Percentiles rank a stretch among this genome's conserved stretches.
phyloP scores from a whole-genome alignment of 1,140 invertebrate genomes.

The Drosophila elegans region DNA sequence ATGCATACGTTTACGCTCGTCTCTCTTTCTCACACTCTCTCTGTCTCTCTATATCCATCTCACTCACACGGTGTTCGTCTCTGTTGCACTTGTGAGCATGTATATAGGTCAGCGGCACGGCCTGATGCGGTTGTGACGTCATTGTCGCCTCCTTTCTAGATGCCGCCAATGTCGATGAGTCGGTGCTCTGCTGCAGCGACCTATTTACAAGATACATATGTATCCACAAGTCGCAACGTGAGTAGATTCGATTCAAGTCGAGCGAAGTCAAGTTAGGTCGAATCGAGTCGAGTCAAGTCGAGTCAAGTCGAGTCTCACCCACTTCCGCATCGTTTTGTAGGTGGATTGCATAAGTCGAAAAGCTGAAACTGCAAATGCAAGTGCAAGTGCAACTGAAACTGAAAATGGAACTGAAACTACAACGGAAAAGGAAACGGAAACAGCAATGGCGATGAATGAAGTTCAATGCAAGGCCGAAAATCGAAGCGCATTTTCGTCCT shows the following conservation, averaged over 20 bases:
- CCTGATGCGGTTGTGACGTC: conserved; percentile 66
- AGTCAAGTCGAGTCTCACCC: conserved; percentile 22
- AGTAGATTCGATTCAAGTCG: background rate
- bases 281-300: background rate
- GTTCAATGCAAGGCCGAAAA: conserved; percentile 69
- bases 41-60: background rate
- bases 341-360: conserved; percentile 48
- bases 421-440: conserved; percentile 12
- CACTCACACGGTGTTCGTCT: background rate
- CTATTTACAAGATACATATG: conserved; percentile 59
- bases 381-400: background rate
- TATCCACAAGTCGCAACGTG: conserved; percentile 13
- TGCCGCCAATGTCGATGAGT: conserved; percentile 44
- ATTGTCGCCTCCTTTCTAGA: conserved; percentile 64
- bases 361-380: background rate
- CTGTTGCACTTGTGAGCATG: conserved; percentile 23
- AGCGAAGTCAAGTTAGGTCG: background rate
- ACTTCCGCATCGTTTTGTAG: conserved; percentile 59
- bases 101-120: conserved; percentile 80
- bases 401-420: conserved; percentile 5
- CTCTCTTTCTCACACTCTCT: background rate
- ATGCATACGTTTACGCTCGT: conserved; percentile 7
- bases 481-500: conserved; percentile 42
- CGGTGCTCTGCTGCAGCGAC: conserved; percentile 54
- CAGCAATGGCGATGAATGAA: conserved; percentile 42